phyloP scores from a whole-genome alignment of 2,888 invertebrate species.

The Creontiades dilutus region DNA sequence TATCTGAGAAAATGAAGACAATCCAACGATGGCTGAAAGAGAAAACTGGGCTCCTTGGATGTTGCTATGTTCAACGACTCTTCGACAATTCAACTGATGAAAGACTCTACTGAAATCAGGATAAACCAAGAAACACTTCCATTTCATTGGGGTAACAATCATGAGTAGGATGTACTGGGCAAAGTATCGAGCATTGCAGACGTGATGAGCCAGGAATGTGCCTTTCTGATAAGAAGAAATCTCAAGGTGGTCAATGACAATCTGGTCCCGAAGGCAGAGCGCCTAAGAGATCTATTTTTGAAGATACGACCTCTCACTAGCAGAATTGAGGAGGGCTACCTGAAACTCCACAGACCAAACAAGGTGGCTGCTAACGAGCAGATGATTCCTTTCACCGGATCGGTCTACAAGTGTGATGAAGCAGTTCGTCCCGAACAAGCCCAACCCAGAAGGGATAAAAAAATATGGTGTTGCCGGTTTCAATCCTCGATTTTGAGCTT shows the following conservation, averaged over 20 bases:
- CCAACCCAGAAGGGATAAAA: constrained; percentile 4
- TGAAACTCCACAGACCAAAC: neutral
- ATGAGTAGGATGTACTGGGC: too few relatives aligned
- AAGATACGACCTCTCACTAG: neutral
- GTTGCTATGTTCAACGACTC: too few relatives aligned
- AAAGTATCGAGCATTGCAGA: constrained; percentile 69
- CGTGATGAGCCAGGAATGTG: constrained; percentile 64
- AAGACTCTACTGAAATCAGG: too few relatives aligned
- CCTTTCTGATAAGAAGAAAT: constrained; percentile 43
- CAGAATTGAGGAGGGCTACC: neutral
- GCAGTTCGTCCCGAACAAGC: constrained; percentile 23
- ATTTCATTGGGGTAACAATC: too few relatives aligned
- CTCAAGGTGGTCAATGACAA: constrained; percentile 23
- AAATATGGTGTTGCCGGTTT: neutral
- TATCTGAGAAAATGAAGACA: too few relatives aligned
- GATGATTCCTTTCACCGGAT: constrained; percentile 28
- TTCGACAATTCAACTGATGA: too few relatives aligned
- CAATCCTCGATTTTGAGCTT: constrained; percentile 16
- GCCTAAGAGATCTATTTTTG: neutral
- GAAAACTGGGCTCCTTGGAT: too few relatives aligned
- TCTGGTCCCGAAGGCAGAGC: neutral
- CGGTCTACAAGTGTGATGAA: constrained; percentile 22
- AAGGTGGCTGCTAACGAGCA: neutral
- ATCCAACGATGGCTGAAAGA: too few relatives aligned
- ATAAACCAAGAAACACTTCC: too few relatives aligned